Base-by-base conservation (phyloP, 2,797 vertebrate genomes). In the Manis javanica region DNA sequence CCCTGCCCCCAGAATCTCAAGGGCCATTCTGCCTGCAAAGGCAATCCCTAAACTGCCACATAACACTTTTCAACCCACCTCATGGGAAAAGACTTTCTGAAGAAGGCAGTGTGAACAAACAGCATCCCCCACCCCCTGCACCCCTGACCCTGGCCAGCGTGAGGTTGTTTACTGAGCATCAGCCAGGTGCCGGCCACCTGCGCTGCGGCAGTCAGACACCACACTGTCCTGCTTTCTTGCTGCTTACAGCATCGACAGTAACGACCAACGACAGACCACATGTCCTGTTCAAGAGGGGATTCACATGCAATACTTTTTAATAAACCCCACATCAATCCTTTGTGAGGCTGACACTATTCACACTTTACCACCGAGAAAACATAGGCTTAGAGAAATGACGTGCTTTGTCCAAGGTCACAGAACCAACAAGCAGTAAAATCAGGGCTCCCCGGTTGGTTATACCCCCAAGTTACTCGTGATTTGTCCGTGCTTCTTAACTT, bases 161-260 rank as follows among this genome's bases (percentile, higher is more conserved):
- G 69, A 90, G 37, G 15, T 29, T 53, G 5, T 21, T 61, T 37
- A n/a, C 0, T 53, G 37, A 78, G 24, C 5, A 6, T 7, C 2
- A 1, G 1, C 69, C 68, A 66, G 42, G n/a, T 16, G 39, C 18
- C 74, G 53, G 64, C 9, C 53, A 0, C 57, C 23, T 46, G 16
- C 5, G 31, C 42, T 15, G 6, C 8, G 11, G 61, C 7, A 3
- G 5, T 23, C 15, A 69, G 49, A 79, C 11, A 57, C 42, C 46
- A 64, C 9, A 1, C 37, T 4, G 2, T 34, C 29, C 59, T 23
- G 37, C 49, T 85, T 8, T 61, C 59, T 26, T 0, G 13, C 26
- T 9, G 26, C 37, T 59, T 14, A 19, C 0, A 3, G 46, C 3
- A 74, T 49, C n/a, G 10, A 55, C 24, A 23, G 2, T 6, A 15